Conservation (phyloP, 2,797 vertebrate species). For the Adrianichthys oophorus region DNA sequence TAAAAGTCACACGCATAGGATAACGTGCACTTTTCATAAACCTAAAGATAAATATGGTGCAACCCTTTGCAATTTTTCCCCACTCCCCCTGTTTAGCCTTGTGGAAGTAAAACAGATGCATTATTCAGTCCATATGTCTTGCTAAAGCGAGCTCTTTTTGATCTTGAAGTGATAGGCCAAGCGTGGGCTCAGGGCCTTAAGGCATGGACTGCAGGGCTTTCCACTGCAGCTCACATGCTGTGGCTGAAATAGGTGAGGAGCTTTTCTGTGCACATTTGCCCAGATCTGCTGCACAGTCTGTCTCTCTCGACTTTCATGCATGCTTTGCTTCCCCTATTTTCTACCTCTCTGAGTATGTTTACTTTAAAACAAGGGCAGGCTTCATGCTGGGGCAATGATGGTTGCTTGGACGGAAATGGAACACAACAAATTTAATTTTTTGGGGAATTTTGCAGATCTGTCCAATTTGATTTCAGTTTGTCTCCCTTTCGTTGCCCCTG, state of each 20-base stretch:
- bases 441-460: constrained; percentile 16
- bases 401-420: constrained; percentile 22
- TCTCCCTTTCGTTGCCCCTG: constrained; percentile 36
- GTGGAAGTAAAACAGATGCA: constrained; percentile 73
- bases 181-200: constrained; percentile 71
- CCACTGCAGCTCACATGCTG: constrained; percentile 55
- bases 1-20: constrained; percentile 4
- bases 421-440: constrained; percentile 15
- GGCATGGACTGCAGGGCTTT: constrained; percentile 70
- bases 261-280: constrained; percentile 46
- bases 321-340: constrained; percentile 69
- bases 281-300: constrained; percentile 48
- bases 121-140: constrained; percentile 80
- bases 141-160: constrained; percentile 75
- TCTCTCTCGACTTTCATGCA: constrained; percentile 61
- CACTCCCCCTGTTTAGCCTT: constrained; percentile 54
- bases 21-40: constrained; percentile 28
- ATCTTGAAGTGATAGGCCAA: constrained; percentile 79
- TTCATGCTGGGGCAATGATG: constrained; percentile 31
- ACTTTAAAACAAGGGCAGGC: constrained; percentile 49
- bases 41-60: constrained; percentile 25
- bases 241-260: constrained; percentile 55
- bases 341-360: constrained; percentile 66
- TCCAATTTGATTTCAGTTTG: constrained; percentile 36
- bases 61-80: constrained; percentile 36